These are phyloP conservation scores for Takifugu bimaculatus DNA, from an alignment of 2,113 vertebrate species.

Conservation along the genomic window DNA sequence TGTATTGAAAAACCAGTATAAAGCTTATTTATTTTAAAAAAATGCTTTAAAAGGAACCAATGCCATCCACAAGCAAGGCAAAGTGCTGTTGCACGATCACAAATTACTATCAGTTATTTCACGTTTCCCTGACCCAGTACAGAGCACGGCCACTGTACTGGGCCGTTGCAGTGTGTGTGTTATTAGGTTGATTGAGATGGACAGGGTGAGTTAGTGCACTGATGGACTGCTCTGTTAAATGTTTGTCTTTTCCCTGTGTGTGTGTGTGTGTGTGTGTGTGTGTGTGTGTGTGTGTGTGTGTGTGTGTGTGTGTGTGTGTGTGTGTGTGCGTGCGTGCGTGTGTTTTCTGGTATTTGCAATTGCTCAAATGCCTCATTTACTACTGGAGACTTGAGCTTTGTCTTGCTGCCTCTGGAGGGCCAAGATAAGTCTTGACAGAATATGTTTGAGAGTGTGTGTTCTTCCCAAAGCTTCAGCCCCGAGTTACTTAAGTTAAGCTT, in stretches of 20 bases:
- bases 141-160: neutral
- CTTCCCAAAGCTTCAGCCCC: slow-evolving; percentile 43
- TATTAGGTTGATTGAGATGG: slow-evolving; percentile 39
- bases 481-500: slow-evolving; percentile 59
- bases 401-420: slow-evolving; percentile 67
- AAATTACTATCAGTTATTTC: too few relatives aligned
- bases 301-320: slow-evolving; percentile 41
- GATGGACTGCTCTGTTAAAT: slow-evolving; percentile 54
- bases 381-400: slow-evolving; percentile 68
- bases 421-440: slow-evolving; percentile 69
- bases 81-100: too few relatives aligned
- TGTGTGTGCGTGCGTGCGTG: slow-evolving; percentile 30
- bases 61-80: too few relatives aligned
- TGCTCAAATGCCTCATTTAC: slow-evolving; percentile 73
- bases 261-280: too few relatives aligned
- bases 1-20: too few relatives aligned
- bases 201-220: slow-evolving; percentile 48
- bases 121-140: too few relatives aligned
- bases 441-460: slow-evolving; percentile 64
- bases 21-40: too few relatives aligned
- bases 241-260: slow-evolving; percentile 54
- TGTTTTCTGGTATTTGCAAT: slow-evolving; percentile 61
- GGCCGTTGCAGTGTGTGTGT: slow-evolving; percentile 36
- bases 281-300: slow-evolving; percentile 41
- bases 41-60: too few relatives aligned